Conservation (phyloP, 1,140 invertebrate species). For the Trichonephila clavipes region DNA sequence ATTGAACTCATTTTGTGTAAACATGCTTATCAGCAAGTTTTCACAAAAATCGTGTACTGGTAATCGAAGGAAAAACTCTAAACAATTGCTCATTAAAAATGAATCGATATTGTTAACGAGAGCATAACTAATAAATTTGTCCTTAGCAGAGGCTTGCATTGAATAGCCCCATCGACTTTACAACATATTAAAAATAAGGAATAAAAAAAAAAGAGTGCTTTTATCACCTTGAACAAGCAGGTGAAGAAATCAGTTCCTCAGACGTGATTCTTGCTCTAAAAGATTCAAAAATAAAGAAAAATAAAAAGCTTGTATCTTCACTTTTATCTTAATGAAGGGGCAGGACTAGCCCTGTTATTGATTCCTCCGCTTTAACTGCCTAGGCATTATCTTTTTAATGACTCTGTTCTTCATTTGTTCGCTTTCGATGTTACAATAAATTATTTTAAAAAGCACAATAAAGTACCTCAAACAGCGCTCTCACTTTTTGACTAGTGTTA, state of each 20-base stretch:
- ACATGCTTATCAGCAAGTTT: slow-evolving; percentile 37
- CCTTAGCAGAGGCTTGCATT: not conserved
- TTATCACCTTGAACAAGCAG: slow-evolving; percentile 38
- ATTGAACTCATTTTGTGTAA: slow-evolving; percentile 38
- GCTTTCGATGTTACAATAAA: slow-evolving; percentile 68
- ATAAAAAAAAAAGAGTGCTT: not conserved
- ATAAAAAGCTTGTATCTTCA: slow-evolving; percentile 30
- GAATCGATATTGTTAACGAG: slow-evolving; percentile 53
- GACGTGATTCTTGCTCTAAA: slow-evolving; percentile 57
- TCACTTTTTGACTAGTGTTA: slow-evolving; percentile 40
- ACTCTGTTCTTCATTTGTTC: slow-evolving; percentile 68
- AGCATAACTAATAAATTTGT: slow-evolving; percentile 55
- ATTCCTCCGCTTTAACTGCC: slow-evolving; percentile 61
- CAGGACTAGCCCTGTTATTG: slow-evolving; percentile 37
- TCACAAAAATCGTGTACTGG: not conserved
- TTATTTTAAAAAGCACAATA: slow-evolving; percentile 60
- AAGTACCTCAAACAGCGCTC: not conserved
- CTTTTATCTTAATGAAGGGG: slow-evolving; percentile 72
- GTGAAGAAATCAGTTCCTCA: not conserved
- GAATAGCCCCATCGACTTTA: not conserved
- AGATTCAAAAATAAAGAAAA: not conserved
- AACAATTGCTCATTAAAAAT: slow-evolving; percentile 69
- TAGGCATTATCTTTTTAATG: slow-evolving; percentile 69
- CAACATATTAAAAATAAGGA: not conserved
- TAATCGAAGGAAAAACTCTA: slow-evolving; percentile 34